Base-by-base conservation (phyloP, 2,797 vertebrate genomes). In the Lepus oiostolus region DNA sequence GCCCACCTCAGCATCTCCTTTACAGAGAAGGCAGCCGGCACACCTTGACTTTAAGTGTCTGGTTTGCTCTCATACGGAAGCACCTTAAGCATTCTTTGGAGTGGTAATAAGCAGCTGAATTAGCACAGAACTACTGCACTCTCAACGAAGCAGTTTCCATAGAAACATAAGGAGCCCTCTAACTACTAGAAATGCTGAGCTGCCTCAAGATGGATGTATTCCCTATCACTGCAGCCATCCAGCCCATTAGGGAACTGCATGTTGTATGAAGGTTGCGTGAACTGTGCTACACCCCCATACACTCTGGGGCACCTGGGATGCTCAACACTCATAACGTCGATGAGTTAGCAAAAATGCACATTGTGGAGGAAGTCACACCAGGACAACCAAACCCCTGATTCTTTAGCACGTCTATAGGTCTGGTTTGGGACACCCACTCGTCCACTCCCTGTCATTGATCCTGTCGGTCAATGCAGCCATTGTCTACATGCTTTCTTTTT, bases 371-470 rank as follows among this genome's bases (percentile, higher is more conserved):
- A 91, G 1, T 28, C 79, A 58, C 16, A n/a, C 24, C 30, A 83
- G 32, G n/a, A 84, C 81, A 52, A 71, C 42, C 70, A 65, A 84
- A 72, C 9, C 17, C 81, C 50, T 88, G n/a, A 42, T 82, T 93
- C 83, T 74, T 58, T 35, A 9, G 62, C n/a, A 30, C 26, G 8
- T 17, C 72, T 32, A 5, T n/a, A 32, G 7, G 12, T 82, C 86
- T 84, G 54, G 42, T 38, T 77, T 65, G 75, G 72, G 19, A 71
- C 1, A 11, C 38, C 4, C 17, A 58, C 26, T 35, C 54, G 4
- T 12, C 22, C 7, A 52, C 24, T 83, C 22, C 22, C 42, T 47
- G 42, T 47, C 42, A 47, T 47, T 47, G 42, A 47, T 47, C 42
- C 42, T 47, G 42, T 47, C 7, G 1, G 42, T 47, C 42, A 47